Conservation (phyloP, 2,888 invertebrate genomes). For the Smittia sp. region DNA sequence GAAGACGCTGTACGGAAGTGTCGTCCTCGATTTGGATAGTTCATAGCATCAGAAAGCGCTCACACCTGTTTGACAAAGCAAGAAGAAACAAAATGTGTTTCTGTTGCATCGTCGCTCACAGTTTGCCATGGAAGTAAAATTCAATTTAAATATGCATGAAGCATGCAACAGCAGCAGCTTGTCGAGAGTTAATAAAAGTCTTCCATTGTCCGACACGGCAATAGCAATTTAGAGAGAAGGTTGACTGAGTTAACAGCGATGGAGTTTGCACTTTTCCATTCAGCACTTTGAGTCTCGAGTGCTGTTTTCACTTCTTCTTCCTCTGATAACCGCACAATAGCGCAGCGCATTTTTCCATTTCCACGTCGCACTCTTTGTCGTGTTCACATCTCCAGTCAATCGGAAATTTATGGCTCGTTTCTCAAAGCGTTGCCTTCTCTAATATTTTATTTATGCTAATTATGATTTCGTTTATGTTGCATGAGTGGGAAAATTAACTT, state of each 20-base stretch:
- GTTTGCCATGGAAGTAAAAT: background rate
- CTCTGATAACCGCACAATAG: background rate
- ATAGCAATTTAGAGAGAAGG: background rate
- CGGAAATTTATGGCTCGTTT: conserved; percentile 26
- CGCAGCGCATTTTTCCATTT: background rate
- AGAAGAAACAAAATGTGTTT: too few relatives aligned
- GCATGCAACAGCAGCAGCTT: background rate
- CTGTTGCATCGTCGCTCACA: too few relatives aligned
- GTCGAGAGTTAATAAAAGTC: background rate
- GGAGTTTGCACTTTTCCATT: background rate
- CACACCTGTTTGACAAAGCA: too few relatives aligned
- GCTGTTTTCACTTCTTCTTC: background rate
- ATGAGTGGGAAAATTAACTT: background rate
- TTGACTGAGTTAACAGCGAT: background rate
- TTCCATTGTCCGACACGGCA: background rate
- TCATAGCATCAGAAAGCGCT: background rate
- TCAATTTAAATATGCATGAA: background rate
- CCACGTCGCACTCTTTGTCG: background rate
- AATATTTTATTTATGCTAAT: conserved; percentile 37
- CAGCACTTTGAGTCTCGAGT: background rate
- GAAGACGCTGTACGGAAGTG: conserved; percentile 21
- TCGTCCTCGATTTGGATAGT: background rate
- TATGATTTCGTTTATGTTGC: conserved; percentile 17
- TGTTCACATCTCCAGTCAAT: conserved; percentile 20
- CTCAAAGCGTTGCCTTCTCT: background rate